Percentiles rank a stretch among this genome's conserved stretches.
Evolutionary conservation across 2,113 vertebrate species (phyloP).

Genomic region (Grallaria varia): DNA sequence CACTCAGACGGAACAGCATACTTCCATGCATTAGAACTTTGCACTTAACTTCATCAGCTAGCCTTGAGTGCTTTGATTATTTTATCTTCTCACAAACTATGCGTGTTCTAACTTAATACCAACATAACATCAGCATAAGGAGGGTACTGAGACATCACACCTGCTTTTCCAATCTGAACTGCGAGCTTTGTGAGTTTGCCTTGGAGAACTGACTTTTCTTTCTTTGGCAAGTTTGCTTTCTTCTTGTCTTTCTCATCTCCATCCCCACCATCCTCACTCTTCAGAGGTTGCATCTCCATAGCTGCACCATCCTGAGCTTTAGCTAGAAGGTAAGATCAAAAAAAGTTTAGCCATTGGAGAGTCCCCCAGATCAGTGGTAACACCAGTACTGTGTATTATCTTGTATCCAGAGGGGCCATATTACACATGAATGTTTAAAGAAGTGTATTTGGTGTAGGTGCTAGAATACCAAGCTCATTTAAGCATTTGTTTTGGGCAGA

Average conservation of each 20-base stretch:
- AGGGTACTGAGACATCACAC: constrained; percentile 60
- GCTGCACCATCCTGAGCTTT: constrained; percentile 98
- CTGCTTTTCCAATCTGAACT: constrained; percentile 99
- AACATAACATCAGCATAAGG: neutral
- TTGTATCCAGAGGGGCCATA: neutral
- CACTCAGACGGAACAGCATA: neutral
- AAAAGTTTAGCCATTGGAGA: neutral
- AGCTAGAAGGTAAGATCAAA: constrained; percentile 71
- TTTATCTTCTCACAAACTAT: neutral
- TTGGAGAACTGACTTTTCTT: constrained; percentile 98
- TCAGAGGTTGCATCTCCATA: constrained; percentile 99
- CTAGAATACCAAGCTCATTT: neutral
- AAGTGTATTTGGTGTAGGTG: neutral
- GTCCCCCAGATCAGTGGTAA: neutral
- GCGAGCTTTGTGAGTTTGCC: constrained; percentile 97
- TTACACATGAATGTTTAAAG: neutral
- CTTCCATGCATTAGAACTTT: neutral
- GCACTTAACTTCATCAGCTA: neutral
- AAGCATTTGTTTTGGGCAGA: neutral
- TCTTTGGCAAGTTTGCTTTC: constrained; percentile 92
- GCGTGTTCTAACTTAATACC: neutral
- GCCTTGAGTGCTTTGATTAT: neutral
- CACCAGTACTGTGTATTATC: neutral
- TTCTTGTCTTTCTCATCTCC: constrained; percentile 90
- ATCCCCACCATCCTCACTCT: constrained; percentile 91